Conservation (phyloP, 2,888 invertebrate genomes). For the Acanthosepion lycidas region DNA sequence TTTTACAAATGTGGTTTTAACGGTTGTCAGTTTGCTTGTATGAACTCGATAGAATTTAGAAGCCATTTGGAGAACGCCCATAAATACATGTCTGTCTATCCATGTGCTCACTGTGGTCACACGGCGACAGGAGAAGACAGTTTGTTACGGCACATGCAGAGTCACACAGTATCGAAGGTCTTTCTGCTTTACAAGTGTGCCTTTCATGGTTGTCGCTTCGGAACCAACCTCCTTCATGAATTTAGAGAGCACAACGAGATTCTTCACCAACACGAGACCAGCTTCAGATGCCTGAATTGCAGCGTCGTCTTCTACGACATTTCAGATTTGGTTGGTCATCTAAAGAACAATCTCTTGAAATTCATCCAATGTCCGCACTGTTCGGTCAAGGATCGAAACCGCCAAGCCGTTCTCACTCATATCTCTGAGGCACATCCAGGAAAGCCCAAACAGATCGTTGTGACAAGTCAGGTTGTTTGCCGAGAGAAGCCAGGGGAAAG, state of each 20-base stretch:
- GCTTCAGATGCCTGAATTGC: constrained; percentile 62
- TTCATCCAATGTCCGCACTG: constrained; percentile 67
- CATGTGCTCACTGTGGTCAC: constrained; percentile 67
- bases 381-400: constrained; percentile 61
- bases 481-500: constrained; percentile 56
- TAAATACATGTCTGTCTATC: constrained; percentile 57
- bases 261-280: constrained; percentile 55
- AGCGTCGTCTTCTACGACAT: constrained; percentile 57
- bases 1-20: constrained; percentile 68
- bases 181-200: constrained; percentile 64
- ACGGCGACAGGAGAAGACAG: constrained; percentile 62
- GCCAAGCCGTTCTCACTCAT: constrained; percentile 60
- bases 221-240: constrained; percentile 62
- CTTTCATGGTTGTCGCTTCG: constrained; percentile 62
- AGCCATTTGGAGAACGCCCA: constrained; percentile 61
- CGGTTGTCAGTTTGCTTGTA: constrained; percentile 61
- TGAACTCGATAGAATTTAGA: constrained; percentile 60
- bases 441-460: constrained; percentile 64
- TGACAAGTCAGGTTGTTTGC: constrained; percentile 68
- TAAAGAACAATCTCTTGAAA: constrained; percentile 63
- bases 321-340: constrained; percentile 58
- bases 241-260: constrained; percentile 61
- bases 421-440: constrained; percentile 63
- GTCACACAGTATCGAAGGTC: constrained; percentile 62
- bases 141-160: constrained; percentile 62